These are phyloP conservation scores for Oryzaephilus surinamensis DNA, from an alignment of 1,140 invertebrate species.

Conservation along the genomic window DNA sequence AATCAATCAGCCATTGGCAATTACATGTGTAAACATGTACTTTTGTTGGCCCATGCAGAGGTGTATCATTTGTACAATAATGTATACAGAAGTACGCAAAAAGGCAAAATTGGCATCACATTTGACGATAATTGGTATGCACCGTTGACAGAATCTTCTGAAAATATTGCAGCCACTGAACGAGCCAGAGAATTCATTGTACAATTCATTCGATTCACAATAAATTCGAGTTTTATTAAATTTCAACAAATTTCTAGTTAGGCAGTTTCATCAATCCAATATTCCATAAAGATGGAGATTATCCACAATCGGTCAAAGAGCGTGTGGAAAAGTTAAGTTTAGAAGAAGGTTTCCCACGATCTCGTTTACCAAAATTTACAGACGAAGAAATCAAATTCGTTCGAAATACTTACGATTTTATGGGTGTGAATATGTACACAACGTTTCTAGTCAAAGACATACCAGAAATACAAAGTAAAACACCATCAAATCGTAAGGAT, in stretches of 20 bases:
- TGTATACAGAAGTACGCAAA: conserved; percentile 17
- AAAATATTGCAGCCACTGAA: conserved; percentile 39
- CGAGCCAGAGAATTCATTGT: conserved; percentile 30
- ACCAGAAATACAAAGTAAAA: background rate
- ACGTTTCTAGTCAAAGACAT: conserved; percentile 12
- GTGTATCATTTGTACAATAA: conserved; percentile 22
- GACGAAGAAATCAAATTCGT: conserved; percentile 29
- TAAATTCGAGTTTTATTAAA: too few relatives aligned
- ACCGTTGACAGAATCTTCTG: conserved; percentile 33
- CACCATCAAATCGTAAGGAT: conserved; percentile 9
- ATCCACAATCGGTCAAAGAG: conserved; percentile 47
- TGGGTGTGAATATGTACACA: conserved; percentile 38
- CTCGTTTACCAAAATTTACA: conserved; percentile 36
- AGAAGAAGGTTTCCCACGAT: conserved; percentile 39
- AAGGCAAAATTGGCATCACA: conserved; percentile 12
- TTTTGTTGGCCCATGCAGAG: conserved; percentile 22
- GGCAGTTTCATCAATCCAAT: too few relatives aligned
- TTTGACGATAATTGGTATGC: conserved; percentile 5
- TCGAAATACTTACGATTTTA: conserved; percentile 20
- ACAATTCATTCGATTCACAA: too few relatives aligned
- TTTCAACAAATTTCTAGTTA: too few relatives aligned
- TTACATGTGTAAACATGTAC: conserved; percentile 23
- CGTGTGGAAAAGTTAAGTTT: conserved; percentile 42
- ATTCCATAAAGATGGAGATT: too few relatives aligned
- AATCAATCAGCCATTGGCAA: background rate